Conservation (phyloP, 2,113 vertebrate genomes). For the Fregetta grallaria region DNA sequence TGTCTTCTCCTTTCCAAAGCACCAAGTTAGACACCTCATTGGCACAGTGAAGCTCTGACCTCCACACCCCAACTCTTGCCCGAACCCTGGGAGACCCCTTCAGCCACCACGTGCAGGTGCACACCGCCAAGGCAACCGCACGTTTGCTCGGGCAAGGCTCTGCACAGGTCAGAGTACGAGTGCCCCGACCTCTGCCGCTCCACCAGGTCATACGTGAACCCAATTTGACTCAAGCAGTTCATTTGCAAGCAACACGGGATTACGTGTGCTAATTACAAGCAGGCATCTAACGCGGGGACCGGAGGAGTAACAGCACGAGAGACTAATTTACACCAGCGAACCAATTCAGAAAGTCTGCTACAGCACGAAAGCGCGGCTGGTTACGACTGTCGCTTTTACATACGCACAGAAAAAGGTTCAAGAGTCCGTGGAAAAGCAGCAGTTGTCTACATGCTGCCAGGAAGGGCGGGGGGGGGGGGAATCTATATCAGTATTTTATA, state of each 20-base stretch:
- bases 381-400: rapidly evolving
- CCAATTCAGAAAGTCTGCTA: not conserved
- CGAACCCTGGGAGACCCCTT: not conserved
- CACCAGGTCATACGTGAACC: rapidly evolving
- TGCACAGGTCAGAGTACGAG: not conserved
- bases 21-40: rapidly evolving
- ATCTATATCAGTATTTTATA: too few relatives aligned
- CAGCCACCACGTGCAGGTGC: not conserved
- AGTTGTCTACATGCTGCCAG: not conserved
- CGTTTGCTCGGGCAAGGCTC: not conserved
- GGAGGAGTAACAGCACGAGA: rapidly evolving
- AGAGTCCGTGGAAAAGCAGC: not conserved
- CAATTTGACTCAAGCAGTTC: not conserved
- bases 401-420: rapidly evolving
- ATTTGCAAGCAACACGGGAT: not conserved
- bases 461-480: too few relatives aligned
- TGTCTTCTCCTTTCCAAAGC: not conserved
- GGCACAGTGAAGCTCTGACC: not conserved
- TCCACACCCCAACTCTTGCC: not conserved
- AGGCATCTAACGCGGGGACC: rapidly evolving
- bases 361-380: rapidly evolving
- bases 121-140: too few relatives aligned
- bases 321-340: rapidly evolving
- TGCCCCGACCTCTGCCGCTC: not conserved
- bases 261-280: not conserved